These are phyloP conservation scores for Oplegnathus fasciatus DNA, from an alignment of 2,113 vertebrate species.

Conservation along the genomic window DNA sequence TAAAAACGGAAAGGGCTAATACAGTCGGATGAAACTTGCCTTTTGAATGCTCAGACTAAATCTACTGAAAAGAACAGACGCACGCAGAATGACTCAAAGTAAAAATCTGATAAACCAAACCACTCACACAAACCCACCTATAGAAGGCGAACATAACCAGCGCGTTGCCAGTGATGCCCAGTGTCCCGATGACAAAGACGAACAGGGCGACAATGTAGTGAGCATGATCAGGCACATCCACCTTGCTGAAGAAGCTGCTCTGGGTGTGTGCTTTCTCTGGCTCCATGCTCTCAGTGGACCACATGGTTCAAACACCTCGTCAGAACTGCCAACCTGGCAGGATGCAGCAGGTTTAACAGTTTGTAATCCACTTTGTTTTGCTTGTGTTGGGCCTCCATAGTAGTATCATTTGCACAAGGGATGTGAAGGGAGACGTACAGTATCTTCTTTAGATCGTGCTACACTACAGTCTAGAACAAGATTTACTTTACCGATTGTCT, in stretches of 20 bases:
- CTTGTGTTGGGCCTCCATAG: conserved; percentile 34
- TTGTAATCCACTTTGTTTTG: conserved; percentile 34
- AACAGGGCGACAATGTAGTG: conserved; percentile 90
- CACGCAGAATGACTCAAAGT: neutral
- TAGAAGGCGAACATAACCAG: conserved; percentile 95
- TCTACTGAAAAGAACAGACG: neutral
- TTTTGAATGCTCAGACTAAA: too few relatives aligned
- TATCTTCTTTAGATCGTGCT: neutral
- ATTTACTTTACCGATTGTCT: neutral
- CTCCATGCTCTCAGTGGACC: conserved; percentile 79
- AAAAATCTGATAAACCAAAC: neutral
- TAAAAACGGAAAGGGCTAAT: neutral
- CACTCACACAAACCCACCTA: conserved; percentile 84
- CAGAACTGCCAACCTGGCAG: conserved; percentile 35
- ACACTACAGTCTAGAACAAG: neutral
- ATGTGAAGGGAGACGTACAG: neutral
- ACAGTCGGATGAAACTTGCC: neutral
- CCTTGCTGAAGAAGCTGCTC: conserved; percentile 81
- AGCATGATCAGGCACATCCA: conserved; percentile 90
- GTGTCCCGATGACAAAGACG: conserved; percentile 90
- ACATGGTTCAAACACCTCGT: conserved; percentile 64
- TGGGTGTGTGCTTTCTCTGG: conserved; percentile 79
- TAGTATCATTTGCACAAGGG: conserved; percentile 1
- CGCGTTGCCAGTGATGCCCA: conserved; percentile 91
- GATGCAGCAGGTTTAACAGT: conserved; percentile 1